These are phyloP conservation scores for Trissolcus japonicus DNA, from an alignment of 2,888 invertebrate species.

Conservation along the genomic window DNA sequence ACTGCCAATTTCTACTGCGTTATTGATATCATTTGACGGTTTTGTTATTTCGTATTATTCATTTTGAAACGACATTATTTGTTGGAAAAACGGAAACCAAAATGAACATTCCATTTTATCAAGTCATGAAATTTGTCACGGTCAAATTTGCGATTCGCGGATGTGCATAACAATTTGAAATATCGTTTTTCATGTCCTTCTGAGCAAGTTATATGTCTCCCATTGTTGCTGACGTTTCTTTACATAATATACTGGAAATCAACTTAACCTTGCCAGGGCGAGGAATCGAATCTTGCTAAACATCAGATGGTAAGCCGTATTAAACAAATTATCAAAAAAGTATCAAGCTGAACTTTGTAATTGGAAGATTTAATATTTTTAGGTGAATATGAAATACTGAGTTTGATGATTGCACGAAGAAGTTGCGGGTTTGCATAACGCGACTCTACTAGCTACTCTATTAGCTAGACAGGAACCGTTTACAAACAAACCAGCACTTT, in stretches of 20 bases:
- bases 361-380: slow-evolving; percentile 10
- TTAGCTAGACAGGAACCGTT: slow-evolving; percentile 9
- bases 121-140: not conserved
- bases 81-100: not conserved
- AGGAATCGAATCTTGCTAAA: slow-evolving; percentile 26
- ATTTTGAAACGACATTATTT: too few relatives aligned
- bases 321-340: slow-evolving; percentile 3
- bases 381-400: not conserved
- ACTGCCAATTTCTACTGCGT: not conserved
- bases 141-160: not conserved
- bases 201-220: slow-evolving; percentile 31
- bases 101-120: not conserved
- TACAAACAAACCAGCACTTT: slow-evolving; percentile 23
- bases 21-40: too few relatives aligned
- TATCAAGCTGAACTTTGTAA: not conserved
- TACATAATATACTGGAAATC: slow-evolving; percentile 60
- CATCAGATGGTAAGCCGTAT: slow-evolving; percentile 30
- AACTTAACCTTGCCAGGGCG: slow-evolving; percentile 45
- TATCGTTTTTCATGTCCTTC: slow-evolving; percentile 59
- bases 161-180: slow-evolving; percentile 25
- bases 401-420: not conserved
- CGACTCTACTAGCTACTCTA: slow-evolving; percentile 9
- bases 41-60: too few relatives aligned
- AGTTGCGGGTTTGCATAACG: slow-evolving; percentile 1
- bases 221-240: slow-evolving; percentile 53